These are phyloP conservation scores for Cavia aperea DNA, from an alignment of 2,113 vertebrate species.

Conservation along the genomic window DNA sequence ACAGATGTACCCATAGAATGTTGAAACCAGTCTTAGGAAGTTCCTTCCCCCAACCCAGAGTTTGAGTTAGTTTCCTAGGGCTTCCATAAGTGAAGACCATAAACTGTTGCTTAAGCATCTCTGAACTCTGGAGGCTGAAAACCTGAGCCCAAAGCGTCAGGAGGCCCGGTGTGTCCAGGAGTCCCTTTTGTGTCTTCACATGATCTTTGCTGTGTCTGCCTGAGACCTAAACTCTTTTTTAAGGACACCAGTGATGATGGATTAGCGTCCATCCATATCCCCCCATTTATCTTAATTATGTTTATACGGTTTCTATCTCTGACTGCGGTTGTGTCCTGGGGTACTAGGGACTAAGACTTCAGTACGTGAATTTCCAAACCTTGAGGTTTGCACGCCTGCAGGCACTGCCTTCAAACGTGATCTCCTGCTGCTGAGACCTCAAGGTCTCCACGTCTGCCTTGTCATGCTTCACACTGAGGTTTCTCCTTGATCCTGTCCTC, in stretches of 20 bases:
- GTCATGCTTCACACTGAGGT: neutral
- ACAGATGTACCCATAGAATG: neutral
- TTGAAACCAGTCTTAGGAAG: neutral
- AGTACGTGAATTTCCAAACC: neutral
- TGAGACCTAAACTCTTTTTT: neutral
- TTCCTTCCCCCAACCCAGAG: neutral
- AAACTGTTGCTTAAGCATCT: neutral
- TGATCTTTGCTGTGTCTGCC: neutral
- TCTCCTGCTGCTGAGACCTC: neutral
- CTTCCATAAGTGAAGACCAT: neutral
- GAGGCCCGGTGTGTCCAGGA: neutral
- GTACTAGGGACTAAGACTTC: neutral
- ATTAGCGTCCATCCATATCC: no score
- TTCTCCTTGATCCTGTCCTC: neutral
- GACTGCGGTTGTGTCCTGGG: neutral
- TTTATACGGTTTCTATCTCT: neutral
- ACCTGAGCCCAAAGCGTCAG: neutral
- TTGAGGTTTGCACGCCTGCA: neutral
- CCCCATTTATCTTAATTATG: neutral
- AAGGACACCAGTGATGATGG: neutral
- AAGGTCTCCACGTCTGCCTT: neutral
- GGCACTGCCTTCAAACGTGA: neutral
- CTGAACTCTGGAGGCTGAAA: neutral
- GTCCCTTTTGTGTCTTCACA: neutral
- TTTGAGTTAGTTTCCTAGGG: neutral